A percentile compares a stretch with the other conserved stretches of the same genome.
Conservation (phyloP, 2,797 vertebrate species). For the Lepilemur ruficaudatus region DNA sequence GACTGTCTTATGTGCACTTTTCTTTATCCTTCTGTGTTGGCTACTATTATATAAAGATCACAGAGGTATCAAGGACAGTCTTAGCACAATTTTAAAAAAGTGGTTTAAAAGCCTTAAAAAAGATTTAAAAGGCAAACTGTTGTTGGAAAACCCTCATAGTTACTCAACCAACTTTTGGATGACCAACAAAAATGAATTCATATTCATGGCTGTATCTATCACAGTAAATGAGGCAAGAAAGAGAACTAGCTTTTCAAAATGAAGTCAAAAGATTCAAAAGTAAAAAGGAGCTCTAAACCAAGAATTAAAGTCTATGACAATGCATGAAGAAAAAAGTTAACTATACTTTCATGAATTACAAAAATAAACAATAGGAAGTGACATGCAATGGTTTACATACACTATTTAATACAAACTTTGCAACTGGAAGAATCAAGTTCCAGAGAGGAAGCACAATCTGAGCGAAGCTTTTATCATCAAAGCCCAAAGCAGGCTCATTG, state of each 20-base stretch:
- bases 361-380: slow-evolving; percentile 57
- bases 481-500: not conserved
- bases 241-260: slow-evolving; percentile 27
- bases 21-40: not conserved
- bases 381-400: not conserved
- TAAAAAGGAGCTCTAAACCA: not conserved
- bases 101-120: not conserved
- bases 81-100: not conserved
- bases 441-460: slow-evolving; percentile 1
- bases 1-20: not conserved
- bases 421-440: not conserved
- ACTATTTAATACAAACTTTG: slow-evolving; percentile 13
- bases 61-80: not conserved
- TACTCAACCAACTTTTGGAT: not conserved
- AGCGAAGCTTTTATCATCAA: slow-evolving; percentile 49
- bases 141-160: not conserved
- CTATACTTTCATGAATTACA: not conserved
- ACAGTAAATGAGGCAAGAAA: not conserved
- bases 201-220: not conserved
- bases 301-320: slow-evolving; percentile 9
- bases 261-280: slow-evolving; percentile 14
- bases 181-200: not conserved
- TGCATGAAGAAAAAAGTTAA: not conserved
- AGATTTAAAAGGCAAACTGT: not conserved
- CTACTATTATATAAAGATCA: not conserved